Conservation (phyloP, 2,113 vertebrate species). For the Lasiurus cinereus region DNA sequence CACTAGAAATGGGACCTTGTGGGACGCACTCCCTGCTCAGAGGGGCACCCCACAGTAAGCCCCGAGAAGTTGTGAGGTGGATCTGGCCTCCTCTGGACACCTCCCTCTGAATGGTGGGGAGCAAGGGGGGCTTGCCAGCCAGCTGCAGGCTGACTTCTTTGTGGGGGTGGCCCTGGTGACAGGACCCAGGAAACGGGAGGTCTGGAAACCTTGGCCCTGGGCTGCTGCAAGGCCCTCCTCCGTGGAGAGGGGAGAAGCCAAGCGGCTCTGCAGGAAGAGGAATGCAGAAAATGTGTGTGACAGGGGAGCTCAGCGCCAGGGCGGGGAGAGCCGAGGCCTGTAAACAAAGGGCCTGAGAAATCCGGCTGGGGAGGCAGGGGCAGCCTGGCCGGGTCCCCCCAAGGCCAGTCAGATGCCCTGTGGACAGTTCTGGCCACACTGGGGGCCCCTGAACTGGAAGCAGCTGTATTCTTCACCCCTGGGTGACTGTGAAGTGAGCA, state of each 20-base stretch:
- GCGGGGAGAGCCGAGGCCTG: neutral
- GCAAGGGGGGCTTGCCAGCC: neutral
- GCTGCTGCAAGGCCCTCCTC: neutral
- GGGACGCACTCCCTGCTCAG: neutral
- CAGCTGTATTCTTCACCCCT: neutral
- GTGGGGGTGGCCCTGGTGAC: neutral
- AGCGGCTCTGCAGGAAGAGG: neutral
- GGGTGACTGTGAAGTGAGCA: neutral
- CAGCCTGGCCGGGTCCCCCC: neutral
- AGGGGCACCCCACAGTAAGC: neutral
- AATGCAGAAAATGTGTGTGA: conserved; percentile 11
- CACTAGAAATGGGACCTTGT: neutral
- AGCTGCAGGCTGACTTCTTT: neutral
- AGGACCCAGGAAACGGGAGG: neutral
- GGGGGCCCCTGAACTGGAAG: neutral
- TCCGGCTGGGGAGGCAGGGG: neutral
- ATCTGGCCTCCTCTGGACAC: neutral
- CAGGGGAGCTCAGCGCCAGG: neutral
- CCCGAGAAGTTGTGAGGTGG: neutral
- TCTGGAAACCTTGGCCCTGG: neutral
- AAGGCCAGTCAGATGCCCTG: neutral
- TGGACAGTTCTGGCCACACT: conserved; percentile 18
- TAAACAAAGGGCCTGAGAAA: conserved; percentile 24
- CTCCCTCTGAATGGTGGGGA: neutral
- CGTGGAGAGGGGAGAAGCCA: neutral